These are phyloP conservation scores for Acinonyx jubatus DNA, from an alignment of 2,113 vertebrate species.

Conservation along the genomic window DNA sequence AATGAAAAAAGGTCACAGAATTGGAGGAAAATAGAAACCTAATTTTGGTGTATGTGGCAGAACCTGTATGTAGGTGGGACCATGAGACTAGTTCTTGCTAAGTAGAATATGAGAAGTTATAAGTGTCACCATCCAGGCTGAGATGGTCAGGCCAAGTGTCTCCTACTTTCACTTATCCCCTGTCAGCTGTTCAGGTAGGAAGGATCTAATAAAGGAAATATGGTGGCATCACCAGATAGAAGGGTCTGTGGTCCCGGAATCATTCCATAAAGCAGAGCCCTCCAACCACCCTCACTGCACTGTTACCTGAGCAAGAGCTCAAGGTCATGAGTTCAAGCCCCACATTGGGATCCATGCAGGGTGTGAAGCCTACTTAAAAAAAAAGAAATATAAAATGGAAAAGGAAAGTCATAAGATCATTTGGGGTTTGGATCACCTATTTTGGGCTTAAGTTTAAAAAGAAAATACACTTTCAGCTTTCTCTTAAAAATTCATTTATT, in stretches of 20 bases:
- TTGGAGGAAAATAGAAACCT: neutral
- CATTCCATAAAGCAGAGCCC: neutral
- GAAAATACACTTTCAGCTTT: neutral
- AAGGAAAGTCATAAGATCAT: neutral
- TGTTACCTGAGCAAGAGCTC: neutral
- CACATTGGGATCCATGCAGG: too few species aligned
- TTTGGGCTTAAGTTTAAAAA: constrained; percentile 4
- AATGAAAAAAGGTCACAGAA: neutral
- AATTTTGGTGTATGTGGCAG: neutral
- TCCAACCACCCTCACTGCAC: neutral
- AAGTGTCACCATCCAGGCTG: neutral
- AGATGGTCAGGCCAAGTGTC: neutral
- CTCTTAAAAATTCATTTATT: neutral
- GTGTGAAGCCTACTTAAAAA: too few species aligned
- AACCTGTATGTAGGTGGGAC: neutral
- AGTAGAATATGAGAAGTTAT: neutral
- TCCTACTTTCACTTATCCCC: neutral
- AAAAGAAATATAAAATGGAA: neutral
- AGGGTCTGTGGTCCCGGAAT: neutral
- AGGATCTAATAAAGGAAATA: neutral
- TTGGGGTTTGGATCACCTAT: neutral
- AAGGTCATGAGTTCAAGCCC: too few species aligned
- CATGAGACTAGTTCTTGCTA: neutral
- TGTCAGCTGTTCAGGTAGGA: neutral
- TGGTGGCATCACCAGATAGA: neutral